Conservation (phyloP, 2,888 invertebrate genomes). For the Galerucella calmariensis region DNA sequence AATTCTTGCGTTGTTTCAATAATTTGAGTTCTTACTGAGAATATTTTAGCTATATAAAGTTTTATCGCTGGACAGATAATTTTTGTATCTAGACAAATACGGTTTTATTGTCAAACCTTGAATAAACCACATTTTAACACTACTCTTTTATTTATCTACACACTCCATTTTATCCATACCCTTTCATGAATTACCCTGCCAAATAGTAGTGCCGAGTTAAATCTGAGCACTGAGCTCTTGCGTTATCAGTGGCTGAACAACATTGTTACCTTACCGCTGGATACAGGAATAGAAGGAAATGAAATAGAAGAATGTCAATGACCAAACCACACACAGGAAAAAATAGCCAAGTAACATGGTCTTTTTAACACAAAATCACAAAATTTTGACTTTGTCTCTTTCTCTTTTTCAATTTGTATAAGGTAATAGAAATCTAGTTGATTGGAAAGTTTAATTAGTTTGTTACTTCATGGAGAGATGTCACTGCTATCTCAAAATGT, state of each 20-base stretch:
- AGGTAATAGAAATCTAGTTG: not conserved
- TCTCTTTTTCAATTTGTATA: too few species aligned
- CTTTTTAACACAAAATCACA: too few species aligned
- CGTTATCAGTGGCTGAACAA: too few species aligned
- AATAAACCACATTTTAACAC: slow-evolving; percentile 32
- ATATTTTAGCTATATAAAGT: slow-evolving; percentile 26
- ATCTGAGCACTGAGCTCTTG: too few species aligned
- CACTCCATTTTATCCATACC: not conserved
- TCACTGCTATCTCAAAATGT: not conserved
- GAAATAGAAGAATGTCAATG: too few species aligned
- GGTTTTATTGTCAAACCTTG: slow-evolving; percentile 20
- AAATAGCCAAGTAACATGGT: too few species aligned
- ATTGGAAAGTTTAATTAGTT: not conserved
- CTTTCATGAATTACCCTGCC: not conserved
- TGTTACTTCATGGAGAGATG: not conserved
- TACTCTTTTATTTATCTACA: slow-evolving; percentile 7
- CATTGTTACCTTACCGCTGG: too few species aligned
- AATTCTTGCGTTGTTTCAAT: slow-evolving; percentile 15
- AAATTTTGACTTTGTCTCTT: too few species aligned
- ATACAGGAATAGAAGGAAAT: too few species aligned
- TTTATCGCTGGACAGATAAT: slow-evolving; percentile 29
- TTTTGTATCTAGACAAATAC: slow-evolving; percentile 28
- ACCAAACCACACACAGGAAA: too few species aligned
- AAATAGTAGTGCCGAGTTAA: too few species aligned
- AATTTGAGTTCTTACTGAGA: slow-evolving; percentile 20